Evolutionary conservation across 2,113 vertebrate genomes (phyloP).

Genomic region (Capreolus pygargus): DNA sequence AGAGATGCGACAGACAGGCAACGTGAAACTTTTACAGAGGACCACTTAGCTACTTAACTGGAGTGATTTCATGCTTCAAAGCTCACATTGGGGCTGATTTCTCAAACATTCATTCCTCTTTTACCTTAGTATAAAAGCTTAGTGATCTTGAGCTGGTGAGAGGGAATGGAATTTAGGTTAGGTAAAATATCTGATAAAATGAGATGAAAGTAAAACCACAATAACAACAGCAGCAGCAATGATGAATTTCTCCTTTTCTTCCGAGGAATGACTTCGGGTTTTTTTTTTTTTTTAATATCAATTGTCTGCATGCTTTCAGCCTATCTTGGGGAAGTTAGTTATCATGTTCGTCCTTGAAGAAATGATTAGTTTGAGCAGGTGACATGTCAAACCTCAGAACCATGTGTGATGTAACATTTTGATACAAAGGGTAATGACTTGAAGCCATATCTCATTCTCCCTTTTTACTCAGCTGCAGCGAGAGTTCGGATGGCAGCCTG

Average conservation of each 20-base stretch:
- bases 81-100: slow-evolving; percentile 13
- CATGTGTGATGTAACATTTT: neutral
- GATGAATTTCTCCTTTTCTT: neutral
- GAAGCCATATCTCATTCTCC: slow-evolving; percentile 56
- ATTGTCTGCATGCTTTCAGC: neutral
- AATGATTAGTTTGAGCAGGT: slow-evolving; percentile 71
- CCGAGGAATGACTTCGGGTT: neutral
- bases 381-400: slow-evolving; percentile 44
- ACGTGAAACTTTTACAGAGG: neutral
- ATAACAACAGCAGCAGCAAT: neutral
- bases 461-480: neutral
- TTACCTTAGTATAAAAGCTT: neutral
- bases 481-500: neutral
- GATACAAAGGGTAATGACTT: slow-evolving; percentile 50
- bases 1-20: neutral
- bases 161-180: neutral
- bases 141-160: neutral
- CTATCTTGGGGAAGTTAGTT: slow-evolving; percentile 25
- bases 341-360: slow-evolving; percentile 49
- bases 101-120: slow-evolving; percentile 1
- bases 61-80: slow-evolving; percentile 38
- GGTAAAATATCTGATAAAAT: neutral
- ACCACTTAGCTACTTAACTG: neutral
- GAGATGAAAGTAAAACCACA: neutral
- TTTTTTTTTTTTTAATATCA: neutral